These are phyloP conservation scores for Tenthredo amoena DNA, from an alignment of 2,888 invertebrate species.

Conservation along the genomic window DNA sequence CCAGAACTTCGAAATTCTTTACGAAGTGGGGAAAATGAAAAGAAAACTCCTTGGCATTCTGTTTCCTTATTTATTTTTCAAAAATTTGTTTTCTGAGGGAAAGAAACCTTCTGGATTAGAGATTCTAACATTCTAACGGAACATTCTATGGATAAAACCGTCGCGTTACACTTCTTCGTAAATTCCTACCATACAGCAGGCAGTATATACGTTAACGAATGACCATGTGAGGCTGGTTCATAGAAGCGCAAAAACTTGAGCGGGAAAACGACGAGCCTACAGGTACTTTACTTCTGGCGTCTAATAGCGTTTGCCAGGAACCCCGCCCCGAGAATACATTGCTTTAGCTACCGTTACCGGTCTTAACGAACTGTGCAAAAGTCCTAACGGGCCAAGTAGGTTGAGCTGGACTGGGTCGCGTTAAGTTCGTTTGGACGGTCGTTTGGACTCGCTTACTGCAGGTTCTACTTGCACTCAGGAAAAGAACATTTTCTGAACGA, in stretches of 20 bases:
- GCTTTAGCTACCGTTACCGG: constrained; percentile 23
- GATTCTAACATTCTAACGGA: not conserved
- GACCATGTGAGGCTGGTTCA: not conserved
- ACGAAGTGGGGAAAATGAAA: not conserved
- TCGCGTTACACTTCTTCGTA: not conserved
- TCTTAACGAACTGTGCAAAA: constrained; percentile 42
- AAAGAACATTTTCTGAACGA: not conserved
- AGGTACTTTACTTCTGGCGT: not conserved
- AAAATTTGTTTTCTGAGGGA: not conserved
- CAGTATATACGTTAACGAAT: constrained; percentile 1
- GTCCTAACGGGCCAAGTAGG: constrained; percentile 31
- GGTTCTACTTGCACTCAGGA: not conserved
- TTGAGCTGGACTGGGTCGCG: constrained; percentile 31
- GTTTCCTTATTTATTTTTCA: not conserved
- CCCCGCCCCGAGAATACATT: constrained; percentile 17
- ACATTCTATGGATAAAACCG: not conserved
- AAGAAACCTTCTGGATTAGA: not conserved
- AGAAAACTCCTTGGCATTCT: too few relatives aligned
- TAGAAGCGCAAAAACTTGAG: not conserved
- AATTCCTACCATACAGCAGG: not conserved
- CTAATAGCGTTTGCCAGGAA: constrained; percentile 31
- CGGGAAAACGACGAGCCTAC: not conserved
- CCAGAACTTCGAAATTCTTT: not conserved
- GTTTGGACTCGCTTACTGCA: not conserved
- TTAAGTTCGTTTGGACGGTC: constrained; percentile 17